Base-by-base conservation (phyloP, 2,113 vertebrate genomes). In the Oophaga pumilio region DNA sequence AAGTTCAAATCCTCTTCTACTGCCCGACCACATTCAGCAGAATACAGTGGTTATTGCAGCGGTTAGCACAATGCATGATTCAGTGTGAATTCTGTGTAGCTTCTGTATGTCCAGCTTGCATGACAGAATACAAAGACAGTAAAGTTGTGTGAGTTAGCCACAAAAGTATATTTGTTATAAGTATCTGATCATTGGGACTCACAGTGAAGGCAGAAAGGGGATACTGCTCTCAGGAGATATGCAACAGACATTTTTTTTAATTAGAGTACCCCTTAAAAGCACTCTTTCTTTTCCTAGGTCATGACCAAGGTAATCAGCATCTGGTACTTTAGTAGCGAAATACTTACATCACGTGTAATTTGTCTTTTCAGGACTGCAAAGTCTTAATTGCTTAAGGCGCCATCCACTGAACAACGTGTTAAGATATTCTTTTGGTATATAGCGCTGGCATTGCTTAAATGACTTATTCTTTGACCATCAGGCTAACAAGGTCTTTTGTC, bases 281-380 rank as follows among this genome's bases (percentile, higher is more conserved):
- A 18, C 15, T 73, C 43, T 24, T 2, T 71, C 68, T 71, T 71
- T 22, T 62, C 4, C 24, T 76, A 20, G 43, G 73, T 43, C 43
- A 50, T 43, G 73, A 49, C 73, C 73, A 76, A 76, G 20, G 52
- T 76, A 76, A 52, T 76, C 74, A 76, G 43, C 20, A 50, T 20
- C 3, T 52, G 43, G 10, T 22, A 22, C 20, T n/a, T 71, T 76
- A 76, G 20, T 76, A 52, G 22, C n/a, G 17, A 4, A 52, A 20
- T 76, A 49, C 74, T 52, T 50, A 12, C 74, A 76, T 76, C 18
- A 76, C n/a, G 12, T 76, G 74, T 17, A 52, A 76, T 76, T 22
- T 76, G 2, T 76, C 20, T n/a, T 11, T 52, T 50, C 18, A 76
- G 28, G 49, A 52, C 74, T 52, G 49, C 49, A 76, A 76, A 50